Base-by-base conservation (phyloP, 2,113 vertebrate species). In the Elephantulus edwardii region DNA sequence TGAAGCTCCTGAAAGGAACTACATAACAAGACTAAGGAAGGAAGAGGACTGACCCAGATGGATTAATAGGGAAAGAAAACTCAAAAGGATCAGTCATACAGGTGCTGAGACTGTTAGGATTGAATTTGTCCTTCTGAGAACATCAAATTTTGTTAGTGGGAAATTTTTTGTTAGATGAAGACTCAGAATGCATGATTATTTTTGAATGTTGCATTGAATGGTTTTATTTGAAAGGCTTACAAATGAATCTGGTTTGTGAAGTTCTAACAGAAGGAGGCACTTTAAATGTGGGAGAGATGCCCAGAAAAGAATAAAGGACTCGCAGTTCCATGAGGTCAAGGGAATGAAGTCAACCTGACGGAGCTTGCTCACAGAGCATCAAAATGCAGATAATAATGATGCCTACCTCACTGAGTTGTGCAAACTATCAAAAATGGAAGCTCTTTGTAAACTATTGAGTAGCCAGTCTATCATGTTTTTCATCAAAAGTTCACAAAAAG, bases 201-300 rank as follows among this genome's bases (percentile, higher is more conserved):
- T n/a, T 90, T 78, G 46, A 87, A 28, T 38, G 16, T 50, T 87
- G 35, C 17, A 30, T 89, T 40, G n/a, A 77, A 70, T 75, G 20
- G 66, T 30, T 70, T 70, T 40, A 71, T 87, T 91, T 83, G 38
- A 79, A 89, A 86, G 89, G 58, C 3, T 40, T 86, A 82, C 40
- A 88, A 33, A 58, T 66, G 64, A 58, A 4, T 54, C 6, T 86
- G 33, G 38, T 64, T 86, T 83, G 60, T 16, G 77, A 58, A 86
- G 42, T 89, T 91, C 89, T 83, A 86, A 62, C 64, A 79, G 72
- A 87, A 89, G 10, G 5, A 26, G 30, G 2, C 48, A 38, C 26
- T 83, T 89, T 75, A 26, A 28, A 68, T 46, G 4, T 83, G 52
- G 44, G 22, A 74, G 79, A 70, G 30, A 83, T 75, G 22, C 10